Evolutionary conservation across 2,888 invertebrate species (phyloP).

Genomic region (Pteria penguin): DNA sequence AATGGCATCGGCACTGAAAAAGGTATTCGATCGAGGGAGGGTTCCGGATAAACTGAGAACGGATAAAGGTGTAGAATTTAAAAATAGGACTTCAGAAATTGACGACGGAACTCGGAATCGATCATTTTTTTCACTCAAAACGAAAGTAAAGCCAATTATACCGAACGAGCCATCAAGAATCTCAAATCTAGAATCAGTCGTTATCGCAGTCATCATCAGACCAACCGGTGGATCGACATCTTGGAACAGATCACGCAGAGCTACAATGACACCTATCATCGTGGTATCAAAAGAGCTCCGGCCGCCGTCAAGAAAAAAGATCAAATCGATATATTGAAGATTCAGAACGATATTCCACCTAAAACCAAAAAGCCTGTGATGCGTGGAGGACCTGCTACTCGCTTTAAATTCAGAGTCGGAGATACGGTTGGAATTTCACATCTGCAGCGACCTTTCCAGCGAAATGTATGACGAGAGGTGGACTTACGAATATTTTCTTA

Average conservation of each 20-base stretch:
- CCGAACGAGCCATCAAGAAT: constrained; percentile 9
- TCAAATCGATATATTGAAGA: constrained; percentile 18
- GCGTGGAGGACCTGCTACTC: neutral
- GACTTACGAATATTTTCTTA: constrained; percentile 11
- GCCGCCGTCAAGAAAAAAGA: constrained; percentile 10
- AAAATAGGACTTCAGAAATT: neutral
- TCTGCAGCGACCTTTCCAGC: neutral
- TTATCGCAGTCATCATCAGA: constrained; percentile 25
- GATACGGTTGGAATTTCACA: constrained; percentile 24
- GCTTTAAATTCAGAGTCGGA: constrained; percentile 9
- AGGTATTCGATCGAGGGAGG: constrained; percentile 32
- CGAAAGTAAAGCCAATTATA: constrained; percentile 3
- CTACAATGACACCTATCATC: constrained; percentile 38
- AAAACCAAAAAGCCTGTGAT: neutral
- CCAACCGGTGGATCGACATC: constrained; percentile 32
- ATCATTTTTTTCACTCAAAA: constrained; percentile 1
- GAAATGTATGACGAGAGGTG: constrained; percentile 4
- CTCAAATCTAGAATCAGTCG: constrained; percentile 14
- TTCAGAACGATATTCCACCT: neutral
- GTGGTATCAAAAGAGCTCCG: constrained; percentile 27
- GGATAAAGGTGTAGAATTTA: constrained; percentile 31
- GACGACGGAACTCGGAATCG: neutral
- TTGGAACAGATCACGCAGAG: neutral
- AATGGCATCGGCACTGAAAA: constrained; percentile 33
- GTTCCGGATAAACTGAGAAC: constrained; percentile 24